Percentiles rank a stretch among this genome's conserved stretches.
Conservation (phyloP, 2,113 vertebrate species). For the Paraplagusia blochii region DNA sequence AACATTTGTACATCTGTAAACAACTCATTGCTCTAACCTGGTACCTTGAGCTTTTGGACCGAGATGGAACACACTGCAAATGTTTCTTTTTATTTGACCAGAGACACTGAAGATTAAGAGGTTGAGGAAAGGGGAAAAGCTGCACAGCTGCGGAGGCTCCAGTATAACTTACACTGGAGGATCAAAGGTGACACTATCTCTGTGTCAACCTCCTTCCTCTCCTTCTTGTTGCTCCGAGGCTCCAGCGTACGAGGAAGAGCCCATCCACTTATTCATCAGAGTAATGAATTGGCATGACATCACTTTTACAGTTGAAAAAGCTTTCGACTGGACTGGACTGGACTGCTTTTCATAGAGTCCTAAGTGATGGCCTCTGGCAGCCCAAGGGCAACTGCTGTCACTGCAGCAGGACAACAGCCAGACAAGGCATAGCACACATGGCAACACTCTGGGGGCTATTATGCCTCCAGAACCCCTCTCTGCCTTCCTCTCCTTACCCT, state of each 20-base stretch:
- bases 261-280: constrained; percentile 28
- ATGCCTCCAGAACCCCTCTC: constrained; percentile 46
- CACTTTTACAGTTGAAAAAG: constrained; percentile 39
- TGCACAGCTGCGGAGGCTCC: constrained; percentile 59
- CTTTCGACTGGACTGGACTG: constrained; percentile 42
- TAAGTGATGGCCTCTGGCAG: constrained; percentile 38
- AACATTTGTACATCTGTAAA: too few relatives aligned
- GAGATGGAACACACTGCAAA: constrained; percentile 23
- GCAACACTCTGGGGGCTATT: constrained; percentile 67
- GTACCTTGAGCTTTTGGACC: not conserved
- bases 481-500: constrained; percentile 56
- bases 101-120: constrained; percentile 18
- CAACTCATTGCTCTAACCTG: too few relatives aligned
- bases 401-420: constrained; percentile 51
- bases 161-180: constrained; percentile 50
- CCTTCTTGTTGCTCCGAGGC: constrained; percentile 30
- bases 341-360: constrained; percentile 21
- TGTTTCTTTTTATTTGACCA: constrained; percentile 33
- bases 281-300: constrained; percentile 51
- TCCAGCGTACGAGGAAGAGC: constrained; percentile 20
- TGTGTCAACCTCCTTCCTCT: constrained; percentile 36
- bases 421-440: constrained; percentile 66
- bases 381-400: constrained; percentile 67
- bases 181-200: constrained; percentile 60
- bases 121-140: constrained; percentile 44